Evolutionary conservation across 1,140 invertebrate genomes (phyloP), one percentile per base, ranked within the genome.

Genomic region (Anthonomus grandis): DNA sequence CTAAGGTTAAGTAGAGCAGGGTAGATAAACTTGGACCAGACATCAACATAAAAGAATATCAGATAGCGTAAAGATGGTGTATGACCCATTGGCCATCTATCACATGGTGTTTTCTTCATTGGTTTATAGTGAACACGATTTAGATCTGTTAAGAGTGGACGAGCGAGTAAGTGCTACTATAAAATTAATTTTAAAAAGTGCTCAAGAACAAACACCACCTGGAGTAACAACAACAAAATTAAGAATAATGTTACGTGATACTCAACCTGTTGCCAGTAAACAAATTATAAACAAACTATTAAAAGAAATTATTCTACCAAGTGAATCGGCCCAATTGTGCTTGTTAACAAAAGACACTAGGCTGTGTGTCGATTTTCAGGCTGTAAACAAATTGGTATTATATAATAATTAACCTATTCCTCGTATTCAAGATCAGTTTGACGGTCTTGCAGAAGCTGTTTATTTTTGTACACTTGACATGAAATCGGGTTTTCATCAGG

Each of bases 371-470:
- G 36, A 38, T 38, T 38, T 13, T 38, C 36, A 17, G n/a, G 36
- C n/a, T 13, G 4, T 38, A 50, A n/a, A n/a, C n/a, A n/a, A n/a
- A n/a, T 57, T 53, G 22, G 62, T 69, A 23, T 21, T 64, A 24
- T 61, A 67, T 64, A 61, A 73, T 49, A 57, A 59, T 15, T 75
- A 62, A 52, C 70, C 69, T 2, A 45, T 71, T 18, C 72, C 71
- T 0, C 45, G 68, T 2, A 73, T 72, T 9, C 70, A 74, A 3
- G 67, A 74, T 37, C 50, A 65, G n/a, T 42, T 74, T 8, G 70
- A 72, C 19, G 34, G 17, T 12, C 38, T 69, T 4, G 37, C 58
- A 49, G 49, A 50, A 9, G 57, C 57, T n/a, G 54, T 18, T 34
- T 39, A 52, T n/a, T 69, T 66, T 42, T 52, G 23, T 27, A 64